Base-by-base conservation (phyloP, 2,113 vertebrate species). In the Strigops habroptila region DNA sequence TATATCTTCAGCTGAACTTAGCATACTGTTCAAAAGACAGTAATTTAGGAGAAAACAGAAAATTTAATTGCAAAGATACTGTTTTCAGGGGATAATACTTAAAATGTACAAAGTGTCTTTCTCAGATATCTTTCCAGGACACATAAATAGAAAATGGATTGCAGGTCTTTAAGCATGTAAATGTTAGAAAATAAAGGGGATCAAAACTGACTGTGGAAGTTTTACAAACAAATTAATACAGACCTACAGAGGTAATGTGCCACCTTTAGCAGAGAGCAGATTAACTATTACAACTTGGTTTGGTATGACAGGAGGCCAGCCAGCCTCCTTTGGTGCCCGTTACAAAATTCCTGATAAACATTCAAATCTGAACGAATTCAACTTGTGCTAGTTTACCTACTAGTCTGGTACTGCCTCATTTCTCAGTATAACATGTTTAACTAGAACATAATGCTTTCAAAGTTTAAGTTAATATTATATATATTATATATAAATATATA, bases 401-500 rank as follows among this genome's bases (percentile, higher is more conserved):
- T 97, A 97, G 91, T 96, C 93, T 96, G 65, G 97, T 96, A 96
- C 96, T 97, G 97, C 97, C 97, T 98, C 96, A 86, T 97, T 97
- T 95, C 95, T 96, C 91, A 95, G 68, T 91, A 97, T 97, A 97
- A 96, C 93, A 91, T 97, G 96, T 97, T 97, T 97, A 97, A 98
- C 88, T 98, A 98, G 97, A 97, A 98, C 96, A 98, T 98, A 98
- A 98, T 98, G 97, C 98, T 98, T 98, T 98, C 93, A 97, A 97
- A 97, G 95, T 98, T 97, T 98, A 98, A 97, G 96, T 98, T 98
- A 98, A 98, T 98, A 97, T 97, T 98, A 96, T 97, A 96, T 95
- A 98, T 98, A 97, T 97, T 93, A 97, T 97, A 97, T 98, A 98
- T 97, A 98, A 97, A 98, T 98, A 98, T 98, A 98, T 98, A 98